Conservation (phyloP, 2,797 vertebrate species). For the Hozukius guyotensis region DNA sequence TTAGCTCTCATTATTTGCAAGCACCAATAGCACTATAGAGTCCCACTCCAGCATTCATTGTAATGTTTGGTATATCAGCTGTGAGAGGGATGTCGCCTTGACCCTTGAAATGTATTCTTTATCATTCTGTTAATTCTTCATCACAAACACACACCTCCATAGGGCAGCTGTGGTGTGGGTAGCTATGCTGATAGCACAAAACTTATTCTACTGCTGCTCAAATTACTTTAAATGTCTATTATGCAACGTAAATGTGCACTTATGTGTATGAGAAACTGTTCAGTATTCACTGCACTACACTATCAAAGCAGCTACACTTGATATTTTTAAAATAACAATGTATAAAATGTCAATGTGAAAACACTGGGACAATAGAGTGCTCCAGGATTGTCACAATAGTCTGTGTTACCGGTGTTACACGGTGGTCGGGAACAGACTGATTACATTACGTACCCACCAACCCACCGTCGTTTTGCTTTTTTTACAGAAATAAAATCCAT, state of each 20-base stretch:
- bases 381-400: too few species aligned
- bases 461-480: too few species aligned
- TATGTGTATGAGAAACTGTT: not conserved
- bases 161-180: slow-evolving; percentile 37
- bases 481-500: too few species aligned
- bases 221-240: slow-evolving; percentile 2
- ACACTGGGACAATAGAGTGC: not conserved
- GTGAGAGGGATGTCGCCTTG: slow-evolving; percentile 13
- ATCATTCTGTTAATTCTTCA: slow-evolving; percentile 10
- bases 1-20: not conserved
- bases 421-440: too few species aligned
- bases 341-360: not conserved
- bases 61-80: slow-evolving; percentile 12
- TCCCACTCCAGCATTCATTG: not conserved
- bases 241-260: not conserved
- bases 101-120: slow-evolving; percentile 22
- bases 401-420: too few species aligned
- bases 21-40: not conserved
- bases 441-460: too few species aligned
- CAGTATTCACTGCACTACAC: not conserved
- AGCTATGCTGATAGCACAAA: slow-evolving; percentile 18
- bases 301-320: not conserved
- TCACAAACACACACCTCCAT: slow-evolving; percentile 9
- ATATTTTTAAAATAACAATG: not conserved
- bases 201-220: not conserved